These are phyloP conservation scores for Eclectus roratus DNA, from an alignment of 2,113 vertebrate species.

Conservation along the genomic window DNA sequence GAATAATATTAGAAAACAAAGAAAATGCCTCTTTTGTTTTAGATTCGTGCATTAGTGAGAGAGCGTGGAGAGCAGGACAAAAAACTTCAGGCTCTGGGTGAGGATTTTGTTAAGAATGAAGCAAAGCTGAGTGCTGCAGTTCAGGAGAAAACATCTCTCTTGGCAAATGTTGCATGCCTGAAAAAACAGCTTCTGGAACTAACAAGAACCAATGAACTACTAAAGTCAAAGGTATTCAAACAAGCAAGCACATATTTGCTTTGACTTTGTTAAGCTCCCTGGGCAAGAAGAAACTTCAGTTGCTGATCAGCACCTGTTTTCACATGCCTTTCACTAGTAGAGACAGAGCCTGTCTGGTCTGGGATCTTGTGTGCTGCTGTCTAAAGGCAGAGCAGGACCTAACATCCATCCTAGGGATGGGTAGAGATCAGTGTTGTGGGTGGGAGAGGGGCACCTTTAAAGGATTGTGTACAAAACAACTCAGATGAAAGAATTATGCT, in stretches of 20 bases:
- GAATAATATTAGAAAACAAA: neutral
- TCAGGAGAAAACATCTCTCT: slow-evolving; percentile 86
- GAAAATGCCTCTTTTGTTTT: neutral
- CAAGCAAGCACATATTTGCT: fast-evolving
- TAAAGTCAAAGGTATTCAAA: slow-evolving; percentile 88
- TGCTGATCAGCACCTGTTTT: neutral
- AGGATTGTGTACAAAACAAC: neutral
- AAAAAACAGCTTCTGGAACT: slow-evolving; percentile 88
- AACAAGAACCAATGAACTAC: slow-evolving; percentile 85
- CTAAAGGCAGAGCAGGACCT: neutral
- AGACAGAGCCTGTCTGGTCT: neutral
- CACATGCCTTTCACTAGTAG: fast-evolving
- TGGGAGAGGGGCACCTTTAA: fast-evolving
- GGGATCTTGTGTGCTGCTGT: neutral
- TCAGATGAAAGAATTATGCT: neutral
- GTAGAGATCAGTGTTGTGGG: neutral
- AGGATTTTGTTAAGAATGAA: slow-evolving; percentile 85
- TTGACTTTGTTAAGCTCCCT: neutral
- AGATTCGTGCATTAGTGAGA: slow-evolving; percentile 88
- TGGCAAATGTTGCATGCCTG: slow-evolving; percentile 81
- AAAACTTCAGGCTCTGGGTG: slow-evolving; percentile 77
- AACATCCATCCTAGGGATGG: fast-evolving
- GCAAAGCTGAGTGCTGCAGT: slow-evolving; percentile 82
- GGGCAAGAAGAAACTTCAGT: neutral
- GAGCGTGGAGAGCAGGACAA: slow-evolving; percentile 87